phyloP scores from a whole-genome alignment of 2,113 vertebrate species.

The Uria aalge region DNA sequence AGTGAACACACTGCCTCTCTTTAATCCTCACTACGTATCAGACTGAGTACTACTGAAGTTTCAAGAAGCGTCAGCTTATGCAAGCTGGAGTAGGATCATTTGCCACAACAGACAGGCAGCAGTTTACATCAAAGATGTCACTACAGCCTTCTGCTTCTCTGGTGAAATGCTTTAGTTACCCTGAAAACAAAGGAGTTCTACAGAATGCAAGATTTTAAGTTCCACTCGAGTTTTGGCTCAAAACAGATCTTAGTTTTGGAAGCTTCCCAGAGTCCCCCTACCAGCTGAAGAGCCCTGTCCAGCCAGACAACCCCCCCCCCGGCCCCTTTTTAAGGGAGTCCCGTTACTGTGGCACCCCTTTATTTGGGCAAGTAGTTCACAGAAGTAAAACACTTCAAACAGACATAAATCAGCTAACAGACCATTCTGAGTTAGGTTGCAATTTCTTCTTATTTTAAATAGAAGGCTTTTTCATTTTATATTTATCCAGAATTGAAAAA shows the following conservation, averaged over 20 bases:
- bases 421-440: background rate
- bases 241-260: background rate
- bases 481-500: background rate
- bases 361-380: background rate
- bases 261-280: no score
- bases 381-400: background rate
- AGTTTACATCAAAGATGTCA: background rate
- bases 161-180: background rate
- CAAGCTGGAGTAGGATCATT: background rate
- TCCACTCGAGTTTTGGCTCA: background rate
- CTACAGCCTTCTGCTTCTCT: background rate
- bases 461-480: background rate
- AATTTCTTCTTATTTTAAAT: background rate
- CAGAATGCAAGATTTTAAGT: background rate
- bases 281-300: background rate
- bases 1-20: background rate
- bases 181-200: background rate
- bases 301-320: background rate
- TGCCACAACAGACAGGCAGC: background rate
- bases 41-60: accelerated
- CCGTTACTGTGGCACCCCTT: background rate
- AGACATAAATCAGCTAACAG: background rate
- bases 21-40: no score
- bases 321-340: background rate
- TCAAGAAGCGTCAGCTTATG: background rate